These are phyloP conservation scores for Aphelocoma coerulescens DNA, from an alignment of 2,113 vertebrate species.

Conservation along the genomic window DNA sequence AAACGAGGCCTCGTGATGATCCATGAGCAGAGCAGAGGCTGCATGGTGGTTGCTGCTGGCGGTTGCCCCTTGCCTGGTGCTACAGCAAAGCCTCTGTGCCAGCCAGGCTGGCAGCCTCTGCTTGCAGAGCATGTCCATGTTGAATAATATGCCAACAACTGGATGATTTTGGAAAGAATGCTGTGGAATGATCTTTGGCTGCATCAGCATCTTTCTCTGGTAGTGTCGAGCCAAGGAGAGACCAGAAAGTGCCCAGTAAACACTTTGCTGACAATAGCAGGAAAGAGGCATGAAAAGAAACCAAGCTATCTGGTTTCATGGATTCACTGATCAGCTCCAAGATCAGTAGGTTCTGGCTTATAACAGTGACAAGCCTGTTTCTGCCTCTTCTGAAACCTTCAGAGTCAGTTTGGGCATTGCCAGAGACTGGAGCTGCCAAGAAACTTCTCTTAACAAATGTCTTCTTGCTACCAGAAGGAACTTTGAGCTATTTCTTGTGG, in stretches of 20 bases:
- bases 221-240: slow-evolving; percentile 14
- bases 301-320: neutral
- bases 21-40: neutral
- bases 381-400: neutral
- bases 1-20: neutral
- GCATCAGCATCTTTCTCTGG: slow-evolving; percentile 26
- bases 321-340: neutral
- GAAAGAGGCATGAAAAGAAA: neutral
- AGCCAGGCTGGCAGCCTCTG: neutral
- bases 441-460: neutral
- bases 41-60: neutral
- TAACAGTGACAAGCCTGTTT: neutral
- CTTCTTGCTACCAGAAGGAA: neutral
- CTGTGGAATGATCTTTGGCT: slow-evolving; percentile 36
- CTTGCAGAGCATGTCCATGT: neutral
- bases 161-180: slow-evolving; percentile 14
- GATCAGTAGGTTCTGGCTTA: neutral
- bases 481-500: neutral
- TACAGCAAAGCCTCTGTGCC: neutral
- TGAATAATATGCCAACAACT: neutral
- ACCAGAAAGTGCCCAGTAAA: slow-evolving; percentile 40
- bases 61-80: neutral
- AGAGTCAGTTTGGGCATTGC: neutral
- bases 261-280: slow-evolving; percentile 27
- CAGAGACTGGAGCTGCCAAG: neutral